Percentiles rank a stretch among this genome's conserved stretches.
phyloP scores from a whole-genome alignment of 23 tunicate species.

The Diplosoma virens region DNA sequence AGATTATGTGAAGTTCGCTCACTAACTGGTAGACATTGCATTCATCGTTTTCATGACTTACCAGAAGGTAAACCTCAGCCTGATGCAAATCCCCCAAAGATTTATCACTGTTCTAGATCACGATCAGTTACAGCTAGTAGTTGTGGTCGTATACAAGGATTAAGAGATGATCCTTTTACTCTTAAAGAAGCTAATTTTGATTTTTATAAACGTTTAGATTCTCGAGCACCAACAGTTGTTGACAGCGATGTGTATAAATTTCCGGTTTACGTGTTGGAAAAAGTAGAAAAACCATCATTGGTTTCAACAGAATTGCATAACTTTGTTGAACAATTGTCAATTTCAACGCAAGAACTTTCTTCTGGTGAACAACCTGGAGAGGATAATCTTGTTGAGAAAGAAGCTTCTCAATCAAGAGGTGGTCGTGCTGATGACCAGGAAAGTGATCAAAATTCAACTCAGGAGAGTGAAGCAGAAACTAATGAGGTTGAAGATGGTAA shows the following conservation, averaged over 20 bases:
- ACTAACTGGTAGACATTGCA: slow-evolving; percentile 94
- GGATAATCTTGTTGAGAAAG: slow-evolving; percentile 5
- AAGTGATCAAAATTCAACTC: slow-evolving; percentile 55
- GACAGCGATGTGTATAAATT: slow-evolving; percentile 55
- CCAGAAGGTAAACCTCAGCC: slow-evolving; percentile 78
- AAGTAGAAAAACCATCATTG: slow-evolving; percentile 40
- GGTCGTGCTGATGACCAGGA: slow-evolving; percentile 16
- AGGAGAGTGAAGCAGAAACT: slow-evolving; percentile 47
- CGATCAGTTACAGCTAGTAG: slow-evolving; percentile 88
- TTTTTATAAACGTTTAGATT: slow-evolving; percentile 63
- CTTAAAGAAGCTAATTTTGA: slow-evolving; percentile 93
- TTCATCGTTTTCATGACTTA: slow-evolving; percentile 91
- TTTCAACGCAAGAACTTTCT: slow-evolving; percentile 1
- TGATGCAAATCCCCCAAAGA: slow-evolving; percentile 70
- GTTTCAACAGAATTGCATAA: slow-evolving; percentile 47
- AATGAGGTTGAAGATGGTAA: slow-evolving; percentile 29
- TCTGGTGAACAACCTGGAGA: slow-evolving; percentile 3
- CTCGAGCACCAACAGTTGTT: slow-evolving; percentile 46
- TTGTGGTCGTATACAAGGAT: slow-evolving; percentile 92
- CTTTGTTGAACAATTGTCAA: slow-evolving; percentile 41
- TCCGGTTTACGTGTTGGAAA: slow-evolving; percentile 61
- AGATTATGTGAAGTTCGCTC: slow-evolving; percentile 96
- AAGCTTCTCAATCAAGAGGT: slow-evolving; percentile 7
- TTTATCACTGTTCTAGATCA: slow-evolving; percentile 91
- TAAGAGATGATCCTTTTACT: slow-evolving; percentile 96